Evolutionary conservation across 2,888 invertebrate species (phyloP), one percentile per base, ranked within the genome.

Genomic region (Flabesymbios commensalis): DNA sequence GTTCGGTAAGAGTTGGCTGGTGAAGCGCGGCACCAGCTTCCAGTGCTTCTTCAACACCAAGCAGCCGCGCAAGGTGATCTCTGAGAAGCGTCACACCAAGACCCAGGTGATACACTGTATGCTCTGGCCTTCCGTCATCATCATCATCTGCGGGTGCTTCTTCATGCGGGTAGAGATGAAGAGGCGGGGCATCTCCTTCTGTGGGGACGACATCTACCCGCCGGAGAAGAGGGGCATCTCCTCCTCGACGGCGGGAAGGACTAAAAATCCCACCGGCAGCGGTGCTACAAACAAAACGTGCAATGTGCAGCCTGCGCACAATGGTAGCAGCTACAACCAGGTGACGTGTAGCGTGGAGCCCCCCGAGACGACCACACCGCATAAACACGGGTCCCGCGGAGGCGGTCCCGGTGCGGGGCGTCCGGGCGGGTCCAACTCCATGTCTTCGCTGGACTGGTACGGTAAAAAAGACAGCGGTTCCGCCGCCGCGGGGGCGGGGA

Each of bases 41-140:
- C 32, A 55, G 4, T 70, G 70, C 36, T 69, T 61, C 58, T 69
- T 67, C 61, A 57, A 67, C 65, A 59, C 59, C n/a, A 41, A 41
- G 0, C 45, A 60, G 36, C 43, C 29, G 4, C 41, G 43, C 33
- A 95, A 95, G 85, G 88, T 94, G 29, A 90, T 94, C 87, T 89
- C 93, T 14, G 91, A 93, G 71, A 95, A 95, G 82, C 91, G 90
- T 78, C 93, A 94, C 80, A 65, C 57, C 28, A 59, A 53, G 43
- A 39, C 57, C 17, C 60, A 68, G 54, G 69, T 71, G 51, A 65
- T 71, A 26, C 67, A 71, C 54, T 52, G 65, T 52, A 71, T 71
- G 71, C 57, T 71, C 29, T 71, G 71, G 71, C 71, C 71, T 4
- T 68, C 67, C 32, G 36, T 68, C 42, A 49, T 67, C 53, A 71